Conservation (phyloP, 2,888 invertebrate species). For the Diarsia dahlii region DNA sequence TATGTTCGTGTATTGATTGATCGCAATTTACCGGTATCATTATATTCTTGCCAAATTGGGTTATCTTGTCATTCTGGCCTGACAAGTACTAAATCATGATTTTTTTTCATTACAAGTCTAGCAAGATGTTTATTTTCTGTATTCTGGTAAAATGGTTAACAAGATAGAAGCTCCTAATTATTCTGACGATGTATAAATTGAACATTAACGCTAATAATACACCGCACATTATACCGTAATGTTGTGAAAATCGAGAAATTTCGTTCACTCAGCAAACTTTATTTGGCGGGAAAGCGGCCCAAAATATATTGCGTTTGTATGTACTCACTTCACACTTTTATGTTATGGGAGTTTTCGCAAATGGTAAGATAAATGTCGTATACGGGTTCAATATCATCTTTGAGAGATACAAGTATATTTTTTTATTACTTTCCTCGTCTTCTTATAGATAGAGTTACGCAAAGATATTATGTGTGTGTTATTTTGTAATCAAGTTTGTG, state of each 20-base stretch:
- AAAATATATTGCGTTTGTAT: conserved; percentile 50
- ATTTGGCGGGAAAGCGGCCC: conserved; percentile 44
- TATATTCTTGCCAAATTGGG: neutral
- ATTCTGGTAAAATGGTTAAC: neutral
- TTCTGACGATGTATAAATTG: neutral
- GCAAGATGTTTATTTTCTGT: neutral
- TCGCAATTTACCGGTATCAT: neutral
- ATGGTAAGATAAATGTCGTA: conserved; percentile 53
- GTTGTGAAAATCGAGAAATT: conserved; percentile 17
- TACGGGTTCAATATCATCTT: conserved; percentile 40
- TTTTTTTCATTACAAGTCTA: neutral
- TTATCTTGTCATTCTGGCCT: neutral
- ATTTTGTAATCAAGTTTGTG: conserved; percentile 17
- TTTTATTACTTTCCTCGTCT: conserved; percentile 30
- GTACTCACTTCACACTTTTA: conserved; percentile 50
- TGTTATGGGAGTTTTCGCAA: conserved; percentile 53
- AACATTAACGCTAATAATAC: conserved; percentile 27
- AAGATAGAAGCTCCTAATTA: neutral
- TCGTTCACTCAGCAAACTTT: conserved; percentile 37
- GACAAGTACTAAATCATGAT: neutral
- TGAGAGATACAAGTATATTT: conserved; percentile 30
- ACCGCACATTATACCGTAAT: conserved; percentile 7
- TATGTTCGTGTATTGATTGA: neutral
- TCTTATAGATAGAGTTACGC: conserved; percentile 7
- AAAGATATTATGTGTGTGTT: conserved; percentile 1